phyloP scores from a whole-genome alignment of 2,888 invertebrate genomes.

The Aphidoletes aphidimyza region DNA sequence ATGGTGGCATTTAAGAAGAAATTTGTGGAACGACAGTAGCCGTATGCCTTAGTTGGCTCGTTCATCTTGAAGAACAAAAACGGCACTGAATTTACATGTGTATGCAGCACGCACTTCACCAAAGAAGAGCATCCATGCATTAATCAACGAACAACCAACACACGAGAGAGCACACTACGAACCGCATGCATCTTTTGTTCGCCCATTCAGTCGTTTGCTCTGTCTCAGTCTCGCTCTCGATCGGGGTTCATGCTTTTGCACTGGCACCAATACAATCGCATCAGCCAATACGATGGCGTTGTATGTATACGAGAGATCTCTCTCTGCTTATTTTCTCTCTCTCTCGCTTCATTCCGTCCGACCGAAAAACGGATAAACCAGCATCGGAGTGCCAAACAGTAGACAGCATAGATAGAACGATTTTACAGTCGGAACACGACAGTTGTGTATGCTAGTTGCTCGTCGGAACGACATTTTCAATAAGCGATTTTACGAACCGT shows the following conservation, averaged over 20 bases:
- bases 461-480: neutral
- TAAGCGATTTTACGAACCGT: neutral
- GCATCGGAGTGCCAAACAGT: conserved; percentile 31
- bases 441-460: conserved; percentile 14
- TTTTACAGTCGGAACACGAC: conserved; percentile 31
- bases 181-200: conserved; percentile 10
- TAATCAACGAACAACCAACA: conserved; percentile 18
- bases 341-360: neutral
- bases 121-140: conserved; percentile 45
- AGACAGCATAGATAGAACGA: conserved; percentile 41
- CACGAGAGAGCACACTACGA: neutral
- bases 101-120: conserved; percentile 37
- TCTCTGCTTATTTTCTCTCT: neutral
- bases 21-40: conserved; percentile 8
- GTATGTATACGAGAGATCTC: neutral
- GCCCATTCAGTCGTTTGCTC: neutral
- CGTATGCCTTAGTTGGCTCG: neutral
- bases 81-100: conserved; percentile 24
- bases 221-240: neutral
- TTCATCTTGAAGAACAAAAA: neutral
- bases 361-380: conserved; percentile 28
- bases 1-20: conserved; percentile 3
- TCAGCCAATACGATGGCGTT: neutral
- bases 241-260: neutral
- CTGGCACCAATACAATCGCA: neutral